Conservation (phyloP, 2,797 vertebrate species). For the Pempheris klunzingeri region DNA sequence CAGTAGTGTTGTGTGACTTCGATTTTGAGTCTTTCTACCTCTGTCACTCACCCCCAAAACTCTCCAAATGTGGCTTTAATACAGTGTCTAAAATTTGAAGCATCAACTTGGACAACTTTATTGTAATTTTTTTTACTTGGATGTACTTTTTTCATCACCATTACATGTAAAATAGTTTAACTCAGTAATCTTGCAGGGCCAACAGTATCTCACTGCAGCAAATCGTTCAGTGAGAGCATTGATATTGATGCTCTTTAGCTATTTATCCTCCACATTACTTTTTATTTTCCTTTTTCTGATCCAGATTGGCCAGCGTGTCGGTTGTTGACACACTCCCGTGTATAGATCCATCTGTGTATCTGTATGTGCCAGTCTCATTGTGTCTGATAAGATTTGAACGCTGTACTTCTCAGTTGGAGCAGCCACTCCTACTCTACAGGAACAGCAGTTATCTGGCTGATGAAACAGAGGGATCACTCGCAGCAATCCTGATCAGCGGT, state of each 20-base stretch:
- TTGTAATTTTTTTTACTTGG: background rate
- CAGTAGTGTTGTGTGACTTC: too few relatives aligned
- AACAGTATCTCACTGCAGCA: background rate
- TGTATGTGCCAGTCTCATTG: background rate
- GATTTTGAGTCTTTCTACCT: too few relatives aligned
- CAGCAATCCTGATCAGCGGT: slow-evolving; percentile 29
- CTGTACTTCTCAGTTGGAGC: slow-evolving; percentile 18
- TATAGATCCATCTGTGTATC: background rate
- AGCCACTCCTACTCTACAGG: slow-evolving; percentile 21
- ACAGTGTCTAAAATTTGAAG: background rate
- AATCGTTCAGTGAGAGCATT: background rate
- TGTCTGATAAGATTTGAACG: too few relatives aligned
- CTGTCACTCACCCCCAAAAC: too few relatives aligned
- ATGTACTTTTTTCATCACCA: background rate
- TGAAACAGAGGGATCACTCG: slow-evolving; percentile 33
- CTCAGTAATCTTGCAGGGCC: background rate
- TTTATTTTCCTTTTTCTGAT: background rate
- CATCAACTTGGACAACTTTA: background rate
- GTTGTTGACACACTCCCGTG: background rate
- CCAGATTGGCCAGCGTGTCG: background rate
- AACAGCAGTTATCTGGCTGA: slow-evolving; percentile 41
- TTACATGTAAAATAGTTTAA: background rate
- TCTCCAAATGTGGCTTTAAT: background rate
- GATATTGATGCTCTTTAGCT: background rate
- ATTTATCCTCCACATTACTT: background rate